These are phyloP conservation scores for Drosophila anceps DNA, from an alignment of 2,888 invertebrate species.

Conservation along the genomic window DNA sequence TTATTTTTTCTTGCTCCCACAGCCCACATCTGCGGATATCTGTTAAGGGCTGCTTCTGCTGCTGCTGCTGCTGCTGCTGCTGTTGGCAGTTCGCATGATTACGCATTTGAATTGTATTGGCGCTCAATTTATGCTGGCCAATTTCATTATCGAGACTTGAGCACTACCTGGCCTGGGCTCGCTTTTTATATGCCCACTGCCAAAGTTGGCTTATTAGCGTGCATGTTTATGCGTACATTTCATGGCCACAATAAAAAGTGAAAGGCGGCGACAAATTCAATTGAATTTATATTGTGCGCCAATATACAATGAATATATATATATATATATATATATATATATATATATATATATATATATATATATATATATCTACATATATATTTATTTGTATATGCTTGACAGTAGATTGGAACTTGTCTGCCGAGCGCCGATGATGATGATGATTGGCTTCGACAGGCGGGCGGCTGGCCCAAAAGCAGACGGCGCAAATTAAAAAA, in stretches of 20 bases:
- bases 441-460: constrained; percentile 70
- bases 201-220: constrained; percentile 50
- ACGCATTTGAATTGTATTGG: constrained; percentile 74
- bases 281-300: constrained; percentile 56
- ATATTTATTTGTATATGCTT: too few species aligned
- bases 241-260: constrained; percentile 42
- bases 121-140: constrained; percentile 48
- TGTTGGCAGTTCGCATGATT: constrained; percentile 69
- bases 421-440: constrained; percentile 59
- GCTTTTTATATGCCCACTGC: constrained; percentile 17
- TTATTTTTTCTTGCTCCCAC: neutral
- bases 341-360: constrained; percentile 5
- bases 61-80: constrained; percentile 15
- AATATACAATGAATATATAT: constrained; percentile 9
- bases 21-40: constrained; percentile 6
- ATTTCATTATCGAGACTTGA: constrained; percentile 49
- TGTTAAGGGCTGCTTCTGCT: constrained; percentile 3
- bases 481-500: constrained; percentile 57
- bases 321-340: neutral
- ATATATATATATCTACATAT: neutral
- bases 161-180: neutral
- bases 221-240: constrained; percentile 38
- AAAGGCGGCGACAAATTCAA: constrained; percentile 56
- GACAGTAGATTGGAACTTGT: constrained; percentile 61
- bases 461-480: constrained; percentile 17